Conservation (phyloP, 2,797 vertebrate genomes). For the Rhabdomys pumilio region DNA sequence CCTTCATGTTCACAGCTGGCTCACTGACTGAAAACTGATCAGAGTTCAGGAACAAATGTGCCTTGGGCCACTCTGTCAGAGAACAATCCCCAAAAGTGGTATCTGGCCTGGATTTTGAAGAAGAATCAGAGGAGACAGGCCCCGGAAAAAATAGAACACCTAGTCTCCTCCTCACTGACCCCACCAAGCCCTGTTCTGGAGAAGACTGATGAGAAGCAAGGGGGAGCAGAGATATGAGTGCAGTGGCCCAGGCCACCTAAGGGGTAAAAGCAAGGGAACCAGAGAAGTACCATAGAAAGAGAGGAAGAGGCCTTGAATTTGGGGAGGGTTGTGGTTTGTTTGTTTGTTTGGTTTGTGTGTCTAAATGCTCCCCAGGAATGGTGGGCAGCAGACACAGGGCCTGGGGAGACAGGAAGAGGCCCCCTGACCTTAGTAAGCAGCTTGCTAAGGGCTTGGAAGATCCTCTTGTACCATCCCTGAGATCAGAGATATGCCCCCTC, state of each 20-base stretch:
- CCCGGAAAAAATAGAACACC: not conserved
- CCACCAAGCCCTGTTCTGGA: not conserved
- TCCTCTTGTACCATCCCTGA: not conserved
- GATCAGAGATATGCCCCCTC: not conserved
- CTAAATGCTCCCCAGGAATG: not conserved
- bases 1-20: not conserved
- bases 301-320: not conserved
- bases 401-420: not conserved
- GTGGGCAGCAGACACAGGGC: not conserved
- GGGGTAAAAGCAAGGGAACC: not conserved
- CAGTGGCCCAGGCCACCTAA: not conserved
- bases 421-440: not conserved
- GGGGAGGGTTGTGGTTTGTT: not conserved
- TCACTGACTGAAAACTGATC: not conserved
- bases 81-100: not conserved
- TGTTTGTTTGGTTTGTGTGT: not conserved
- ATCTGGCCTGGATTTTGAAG: conserved; percentile 31
- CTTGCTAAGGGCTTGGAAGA: not conserved
- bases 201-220: not conserved
- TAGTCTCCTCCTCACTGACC: not conserved
- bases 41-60: conserved; percentile 9
- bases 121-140: not conserved
- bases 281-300: not conserved
- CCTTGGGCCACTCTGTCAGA: not conserved
- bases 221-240: not conserved